A percentile compares a stretch with the other conserved stretches of the same genome.
These are phyloP conservation scores for Vulpes lagopus DNA, from an alignment of 2,113 vertebrate genomes.

Conservation along the genomic window DNA sequence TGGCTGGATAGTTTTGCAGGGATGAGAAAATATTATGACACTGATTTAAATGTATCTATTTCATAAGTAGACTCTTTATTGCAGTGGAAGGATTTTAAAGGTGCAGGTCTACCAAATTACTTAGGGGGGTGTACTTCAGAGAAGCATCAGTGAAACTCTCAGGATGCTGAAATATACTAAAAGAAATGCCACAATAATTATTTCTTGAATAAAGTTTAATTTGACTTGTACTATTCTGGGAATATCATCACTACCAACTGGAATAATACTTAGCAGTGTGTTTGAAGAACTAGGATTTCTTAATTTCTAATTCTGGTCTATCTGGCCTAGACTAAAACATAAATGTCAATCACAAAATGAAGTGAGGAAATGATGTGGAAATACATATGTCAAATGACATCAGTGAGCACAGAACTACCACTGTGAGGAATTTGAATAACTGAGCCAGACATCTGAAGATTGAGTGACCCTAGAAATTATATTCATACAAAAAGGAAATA, in stretches of 20 bases:
- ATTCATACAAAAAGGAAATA: background rate
- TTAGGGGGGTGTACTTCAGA: background rate
- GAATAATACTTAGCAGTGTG: background rate
- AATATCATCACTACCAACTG: slow-evolving; percentile 7
- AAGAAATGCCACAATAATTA: background rate
- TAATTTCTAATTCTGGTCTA: slow-evolving; percentile 19
- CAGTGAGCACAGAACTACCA: background rate
- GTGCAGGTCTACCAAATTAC: background rate
- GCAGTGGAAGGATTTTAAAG: background rate
- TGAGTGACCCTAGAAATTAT: slow-evolving; percentile 14
- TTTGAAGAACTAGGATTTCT: slow-evolving; percentile 19
- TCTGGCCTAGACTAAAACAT: background rate
- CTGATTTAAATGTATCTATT: background rate
- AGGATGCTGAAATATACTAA: background rate
- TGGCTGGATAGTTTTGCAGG: background rate
- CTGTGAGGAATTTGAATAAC: background rate
- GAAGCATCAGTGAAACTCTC: background rate
- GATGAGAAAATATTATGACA: background rate
- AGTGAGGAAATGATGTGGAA: slow-evolving; percentile 28
- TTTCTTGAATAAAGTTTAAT: slow-evolving; percentile 8
- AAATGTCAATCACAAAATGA: slow-evolving; percentile 55
- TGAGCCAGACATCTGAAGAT: background rate
- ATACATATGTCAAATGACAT: background rate
- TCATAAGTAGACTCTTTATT: background rate
- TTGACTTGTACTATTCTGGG: background rate